Evolutionary conservation across 2,797 vertebrate genomes (phyloP).

Genomic region (Catharus ustulatus): DNA sequence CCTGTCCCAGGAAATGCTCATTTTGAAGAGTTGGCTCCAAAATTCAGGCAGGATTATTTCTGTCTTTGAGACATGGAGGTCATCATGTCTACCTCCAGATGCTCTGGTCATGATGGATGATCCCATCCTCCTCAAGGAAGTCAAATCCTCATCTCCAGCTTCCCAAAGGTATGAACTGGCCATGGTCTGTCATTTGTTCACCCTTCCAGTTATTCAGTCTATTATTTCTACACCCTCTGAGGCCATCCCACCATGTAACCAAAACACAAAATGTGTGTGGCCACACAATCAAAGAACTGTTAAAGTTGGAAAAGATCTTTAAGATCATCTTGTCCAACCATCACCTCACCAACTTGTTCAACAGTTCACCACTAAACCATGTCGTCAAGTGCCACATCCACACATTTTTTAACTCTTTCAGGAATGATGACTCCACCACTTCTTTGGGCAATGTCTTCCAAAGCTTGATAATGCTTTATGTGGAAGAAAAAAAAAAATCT

Average conservation of each 20-base stretch:
- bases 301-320: neutral
- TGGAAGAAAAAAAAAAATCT: neutral
- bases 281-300: neutral
- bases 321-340: rapidly evolving
- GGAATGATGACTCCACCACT: neutral
- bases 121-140: neutral
- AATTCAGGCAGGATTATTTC: neutral
- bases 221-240: neutral
- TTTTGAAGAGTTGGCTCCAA: neutral
- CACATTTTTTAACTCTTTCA: neutral
- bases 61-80: neutral
- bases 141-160: neutral
- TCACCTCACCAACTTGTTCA: neutral
- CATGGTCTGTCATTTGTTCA: neutral
- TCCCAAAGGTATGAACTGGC: neutral
- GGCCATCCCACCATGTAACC: neutral
- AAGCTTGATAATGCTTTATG: neutral
- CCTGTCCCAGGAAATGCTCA: neutral
- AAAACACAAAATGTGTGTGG: neutral
- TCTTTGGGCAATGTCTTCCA: neutral
- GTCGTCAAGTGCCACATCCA: neutral
- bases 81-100: neutral
- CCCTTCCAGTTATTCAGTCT: neutral
- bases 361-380: neutral
- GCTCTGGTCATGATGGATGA: neutral